Base-by-base conservation (phyloP, 2,888 invertebrate species). In the Tolmerus cingulatus region DNA sequence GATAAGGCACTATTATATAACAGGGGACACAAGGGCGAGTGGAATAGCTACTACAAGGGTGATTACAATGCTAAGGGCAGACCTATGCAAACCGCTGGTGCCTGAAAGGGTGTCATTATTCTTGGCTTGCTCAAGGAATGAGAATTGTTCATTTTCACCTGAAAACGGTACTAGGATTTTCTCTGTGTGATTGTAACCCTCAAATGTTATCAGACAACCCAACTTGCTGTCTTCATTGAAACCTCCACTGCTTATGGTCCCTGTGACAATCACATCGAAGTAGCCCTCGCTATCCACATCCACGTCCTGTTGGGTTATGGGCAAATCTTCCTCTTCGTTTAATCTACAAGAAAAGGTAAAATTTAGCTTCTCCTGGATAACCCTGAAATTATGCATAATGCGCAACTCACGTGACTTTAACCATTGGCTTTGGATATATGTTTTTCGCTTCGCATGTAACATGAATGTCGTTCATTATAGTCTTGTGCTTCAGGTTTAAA, bases 391-490 rank as follows among this genome's bases (percentile, higher is more conserved):
- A 30, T 7, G 16, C 51, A 14, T n/a, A 23, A 16, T 74, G 5
- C 5, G 23, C 27, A 74, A 51, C 88, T 89, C 88, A 90, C 90
- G 87, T 89, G 51, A 90, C 76, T 85, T 89, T 76, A 87, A 90
- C 82, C 55, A 74, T 87, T 0, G 90, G 90, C 40, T 86, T 89
- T 14, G 90, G 90, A 87, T 87, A 90, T 51, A 90, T 87, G 77
- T 89, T 89, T 5, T 87, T 86, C 2, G 89, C 89, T 8, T 57
- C 88, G 81, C 90, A 90, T 27, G 89, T 89, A 74, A 90, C 87
- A 85, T 89, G 88, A 9, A 89, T 89, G 81, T 90, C 89, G 86
- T 90, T 89, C 79, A 89, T 89, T 8, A 88, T 87, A 27, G 87
- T 88, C n/a, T 89, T 88, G 5, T 87, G 88, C 30, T 88, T 76